A percentile compares a stretch with the other conserved stretches of the same genome.
phyloP scores from a whole-genome alignment of 1,140 invertebrate species.

The Varroa destructor region DNA sequence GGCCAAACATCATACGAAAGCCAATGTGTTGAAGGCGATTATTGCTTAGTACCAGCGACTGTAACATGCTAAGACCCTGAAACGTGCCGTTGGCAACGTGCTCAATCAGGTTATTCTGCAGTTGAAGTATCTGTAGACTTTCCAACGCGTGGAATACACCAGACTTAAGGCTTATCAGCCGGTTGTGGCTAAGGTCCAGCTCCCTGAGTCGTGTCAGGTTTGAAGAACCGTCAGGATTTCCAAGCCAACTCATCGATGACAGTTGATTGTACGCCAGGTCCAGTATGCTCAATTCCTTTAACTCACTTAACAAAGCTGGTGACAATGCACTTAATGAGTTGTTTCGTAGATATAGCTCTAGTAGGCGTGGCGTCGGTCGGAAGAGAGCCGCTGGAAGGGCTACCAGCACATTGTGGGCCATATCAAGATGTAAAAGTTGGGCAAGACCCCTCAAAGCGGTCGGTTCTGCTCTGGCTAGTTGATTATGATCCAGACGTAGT shows the following conservation, averaged over 20 bases:
- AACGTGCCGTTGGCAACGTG: constrained; percentile 60
- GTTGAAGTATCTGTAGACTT: constrained; percentile 34
- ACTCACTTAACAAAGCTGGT: constrained; percentile 60
- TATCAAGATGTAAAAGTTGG: constrained; percentile 50
- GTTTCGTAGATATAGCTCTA: constrained; percentile 71
- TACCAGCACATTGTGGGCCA: constrained; percentile 48
- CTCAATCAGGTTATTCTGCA: constrained; percentile 36
- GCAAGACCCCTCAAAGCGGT: constrained; percentile 44
- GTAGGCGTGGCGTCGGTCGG: constrained; percentile 58
- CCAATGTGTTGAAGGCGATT: constrained; percentile 62
- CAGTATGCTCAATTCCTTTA: constrained; percentile 57
- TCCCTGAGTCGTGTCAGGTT: constrained; percentile 60
- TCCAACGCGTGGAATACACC: constrained; percentile 54
- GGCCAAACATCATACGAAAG: constrained; percentile 58
- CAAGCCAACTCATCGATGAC: constrained; percentile 59
- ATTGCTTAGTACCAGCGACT: constrained; percentile 59
- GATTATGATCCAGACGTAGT: constrained; percentile 64
- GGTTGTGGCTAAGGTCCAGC: constrained; percentile 55
- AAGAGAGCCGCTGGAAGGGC: constrained; percentile 67
- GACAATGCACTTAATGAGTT: constrained; percentile 64
- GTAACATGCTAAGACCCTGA: constrained; percentile 66
- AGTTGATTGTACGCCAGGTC: constrained; percentile 71
- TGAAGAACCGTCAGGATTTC: constrained; percentile 60
- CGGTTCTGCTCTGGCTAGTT: constrained; percentile 59
- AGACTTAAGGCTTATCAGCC: constrained; percentile 60